Evolutionary conservation across 2,888 invertebrate genomes (phyloP).

Genomic region (Microchrysa polita): DNA sequence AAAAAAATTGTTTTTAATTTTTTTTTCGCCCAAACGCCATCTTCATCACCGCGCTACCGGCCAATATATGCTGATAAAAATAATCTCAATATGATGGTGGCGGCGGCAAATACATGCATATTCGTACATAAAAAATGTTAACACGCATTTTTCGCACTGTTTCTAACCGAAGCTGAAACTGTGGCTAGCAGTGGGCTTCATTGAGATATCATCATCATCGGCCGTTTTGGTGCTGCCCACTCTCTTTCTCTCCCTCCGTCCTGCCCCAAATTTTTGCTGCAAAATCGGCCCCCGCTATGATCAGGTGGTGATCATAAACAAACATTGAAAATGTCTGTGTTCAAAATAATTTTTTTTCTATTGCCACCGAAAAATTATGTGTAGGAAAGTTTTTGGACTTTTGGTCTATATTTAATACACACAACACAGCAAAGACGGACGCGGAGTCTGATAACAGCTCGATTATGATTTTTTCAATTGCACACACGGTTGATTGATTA

Average conservation of each 20-base stretch:
- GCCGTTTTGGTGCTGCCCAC: too few species aligned
- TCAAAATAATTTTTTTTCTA: not conserved
- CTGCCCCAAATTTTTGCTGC: too few species aligned
- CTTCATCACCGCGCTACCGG: too few species aligned
- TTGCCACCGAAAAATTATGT: too few species aligned
- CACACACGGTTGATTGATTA: too few species aligned
- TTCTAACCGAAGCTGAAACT: constrained; percentile 10
- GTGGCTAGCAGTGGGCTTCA: not conserved
- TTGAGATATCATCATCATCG: not conserved
- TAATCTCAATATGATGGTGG: constrained; percentile 14
- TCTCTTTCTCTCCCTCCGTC: too few species aligned
- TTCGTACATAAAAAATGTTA: too few species aligned
- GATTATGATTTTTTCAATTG: too few species aligned
- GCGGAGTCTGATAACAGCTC: too few species aligned
- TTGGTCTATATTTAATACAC: not conserved
- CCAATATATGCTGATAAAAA: constrained; percentile 28
- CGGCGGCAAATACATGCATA: too few species aligned
- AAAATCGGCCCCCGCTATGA: not conserved
- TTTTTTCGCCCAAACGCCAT: too few species aligned
- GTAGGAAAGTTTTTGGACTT: not conserved
- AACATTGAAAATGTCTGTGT: constrained; percentile 17
- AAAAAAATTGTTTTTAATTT: too few species aligned
- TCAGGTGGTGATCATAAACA: constrained; percentile 25
- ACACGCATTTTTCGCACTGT: constrained; percentile 15
- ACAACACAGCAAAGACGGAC: not conserved